Base-by-base conservation (phyloP, 2,888 invertebrate genomes). In the Hyposoter dolosus region DNA sequence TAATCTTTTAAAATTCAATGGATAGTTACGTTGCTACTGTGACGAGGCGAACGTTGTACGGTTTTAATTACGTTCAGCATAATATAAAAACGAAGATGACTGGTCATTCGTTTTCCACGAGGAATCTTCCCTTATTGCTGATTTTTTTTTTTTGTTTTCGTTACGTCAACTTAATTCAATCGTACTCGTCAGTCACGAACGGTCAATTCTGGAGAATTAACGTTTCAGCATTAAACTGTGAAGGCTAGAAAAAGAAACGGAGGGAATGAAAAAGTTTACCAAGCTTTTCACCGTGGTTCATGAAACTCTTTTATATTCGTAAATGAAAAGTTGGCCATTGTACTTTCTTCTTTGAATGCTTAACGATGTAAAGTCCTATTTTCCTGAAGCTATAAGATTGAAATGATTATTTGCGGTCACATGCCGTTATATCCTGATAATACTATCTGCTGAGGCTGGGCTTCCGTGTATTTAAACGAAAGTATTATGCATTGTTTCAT, bases 321-420 rank as follows among this genome's bases (percentile, higher is more conserved):
- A 89, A 91, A 91, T 90, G 89, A 91, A 89, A 89, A 80, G 84
- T 89, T 89, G 89, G 9, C 10, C 87, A 87, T 88, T 35, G 23
- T 32, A 35, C 75, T 80, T 80, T 68, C 83, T 90, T 90, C 85
- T 89, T 90, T 77, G 50, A 90, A 88, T 84, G 86, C 89, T 90
- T 91, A 91, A 90, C 90, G 90, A 90, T 85, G 86, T 88, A 84
- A 84, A 82, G 68, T 35, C 87, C 47, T n/a, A 60, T 66, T 71
- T 45, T 60, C 76, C 53, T 74, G 72, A n/a, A 50, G 71, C 32
- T 19, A 50, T 45, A 35, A 88, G 90, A 90, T 92, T 89, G 90
- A 91, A 91, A 92, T 90, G 90, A 92, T 92, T 91, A 91, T 91
- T 90, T 90, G 92, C 89, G 92, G 92, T 92, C 86, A 83, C 76